A percentile compares a stretch with the other conserved stretches of the same genome.
Evolutionary conservation across 2,888 invertebrate genomes (phyloP).

Genomic region (Ecdyonurus torrentis): DNA sequence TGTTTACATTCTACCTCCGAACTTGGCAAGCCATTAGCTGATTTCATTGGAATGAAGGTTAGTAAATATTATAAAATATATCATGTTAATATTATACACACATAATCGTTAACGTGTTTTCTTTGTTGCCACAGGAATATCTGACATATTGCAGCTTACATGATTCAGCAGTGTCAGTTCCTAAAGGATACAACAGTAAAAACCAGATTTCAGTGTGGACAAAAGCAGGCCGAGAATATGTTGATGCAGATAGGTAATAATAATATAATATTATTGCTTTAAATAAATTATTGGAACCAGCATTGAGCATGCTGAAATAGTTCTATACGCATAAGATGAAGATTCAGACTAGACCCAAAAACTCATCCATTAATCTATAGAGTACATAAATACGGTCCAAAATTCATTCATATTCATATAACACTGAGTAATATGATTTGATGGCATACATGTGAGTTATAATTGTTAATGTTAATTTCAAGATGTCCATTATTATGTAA

Average conservation of each 20-base stretch:
- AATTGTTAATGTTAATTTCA: too few species aligned
- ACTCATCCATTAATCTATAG: too few species aligned
- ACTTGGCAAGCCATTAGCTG: conserved; percentile 44
- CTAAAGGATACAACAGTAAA: conserved; percentile 53
- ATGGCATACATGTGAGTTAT: too few species aligned
- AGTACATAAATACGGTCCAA: too few species aligned
- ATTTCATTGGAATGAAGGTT: conserved; percentile 46
- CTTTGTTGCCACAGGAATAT: conserved; percentile 25
- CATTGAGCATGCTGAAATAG: too few species aligned
- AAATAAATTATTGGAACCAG: too few species aligned
- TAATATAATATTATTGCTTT: too few species aligned
- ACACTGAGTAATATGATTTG: too few species aligned
- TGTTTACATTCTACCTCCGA: conserved; percentile 45
- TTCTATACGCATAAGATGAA: too few species aligned
- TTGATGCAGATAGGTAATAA: conserved; percentile 39
- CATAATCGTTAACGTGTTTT: neutral
- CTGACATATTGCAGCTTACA: conserved; percentile 39
- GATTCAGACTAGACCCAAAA: too few species aligned
- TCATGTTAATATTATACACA: neutral
- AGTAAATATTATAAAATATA: conserved; percentile 8
- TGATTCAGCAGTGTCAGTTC: conserved; percentile 49
- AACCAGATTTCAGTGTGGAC: conserved; percentile 61
- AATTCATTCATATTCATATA: too few species aligned
- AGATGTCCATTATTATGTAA: too few species aligned
- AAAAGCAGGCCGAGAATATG: conserved; percentile 50